Evolutionary conservation across 2,113 vertebrate species (phyloP).

Genomic region (Tragelaphus buxtoni): DNA sequence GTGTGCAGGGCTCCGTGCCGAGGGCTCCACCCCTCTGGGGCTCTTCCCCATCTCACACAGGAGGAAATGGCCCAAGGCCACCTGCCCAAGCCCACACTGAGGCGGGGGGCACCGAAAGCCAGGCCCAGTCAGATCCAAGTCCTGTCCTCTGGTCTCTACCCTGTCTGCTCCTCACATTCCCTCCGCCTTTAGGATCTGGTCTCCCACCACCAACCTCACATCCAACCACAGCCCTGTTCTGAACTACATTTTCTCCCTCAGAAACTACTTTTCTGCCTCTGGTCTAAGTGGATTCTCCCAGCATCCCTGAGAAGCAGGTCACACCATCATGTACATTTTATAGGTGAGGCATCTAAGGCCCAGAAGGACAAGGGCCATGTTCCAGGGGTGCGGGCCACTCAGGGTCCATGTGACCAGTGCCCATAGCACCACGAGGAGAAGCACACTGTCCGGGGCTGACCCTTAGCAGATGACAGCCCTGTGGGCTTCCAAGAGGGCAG

Average conservation of each 20-base stretch:
- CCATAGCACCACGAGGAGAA: accelerated
- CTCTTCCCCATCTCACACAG: not conserved
- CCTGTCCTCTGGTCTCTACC: not conserved
- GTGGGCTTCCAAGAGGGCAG: not conserved
- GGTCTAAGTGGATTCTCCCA: not conserved
- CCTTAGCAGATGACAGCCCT: not conserved
- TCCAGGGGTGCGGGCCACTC: not conserved
- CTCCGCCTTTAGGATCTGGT: not conserved
- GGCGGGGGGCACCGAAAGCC: not conserved
- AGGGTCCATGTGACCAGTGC: not conserved
- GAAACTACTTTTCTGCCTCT: not conserved
- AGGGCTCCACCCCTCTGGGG: not conserved
- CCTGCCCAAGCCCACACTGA: not conserved
- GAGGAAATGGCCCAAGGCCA: not conserved
- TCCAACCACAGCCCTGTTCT: not conserved
- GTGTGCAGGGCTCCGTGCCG: not conserved
- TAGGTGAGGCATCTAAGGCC: not conserved
- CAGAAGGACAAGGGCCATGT: not conserved
- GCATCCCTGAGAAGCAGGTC: not conserved
- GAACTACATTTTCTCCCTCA: not conserved
- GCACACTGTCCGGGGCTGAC: not conserved
- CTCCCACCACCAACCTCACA: not conserved
- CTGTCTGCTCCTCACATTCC: not conserved
- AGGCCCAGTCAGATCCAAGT: not conserved
- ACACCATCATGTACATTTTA: not conserved